phyloP scores from a whole-genome alignment of 2,888 invertebrate species.

The Bibio marci region DNA sequence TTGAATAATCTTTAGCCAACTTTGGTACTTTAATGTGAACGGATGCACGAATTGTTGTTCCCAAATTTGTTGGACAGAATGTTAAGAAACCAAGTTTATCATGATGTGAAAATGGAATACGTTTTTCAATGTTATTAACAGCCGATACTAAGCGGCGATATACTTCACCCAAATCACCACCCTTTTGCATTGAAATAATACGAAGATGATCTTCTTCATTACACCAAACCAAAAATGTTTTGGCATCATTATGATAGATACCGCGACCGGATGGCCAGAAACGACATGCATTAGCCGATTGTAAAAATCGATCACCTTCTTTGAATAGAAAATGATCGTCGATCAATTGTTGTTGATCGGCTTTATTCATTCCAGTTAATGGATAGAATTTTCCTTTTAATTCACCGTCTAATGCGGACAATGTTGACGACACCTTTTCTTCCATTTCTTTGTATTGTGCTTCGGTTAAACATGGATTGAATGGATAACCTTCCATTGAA shows the following conservation, averaged over 20 bases:
- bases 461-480: conserved; percentile 94
- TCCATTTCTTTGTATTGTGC: conserved; percentile 98
- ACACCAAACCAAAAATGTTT: conserved; percentile 96
- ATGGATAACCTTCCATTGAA: conserved; percentile 86
- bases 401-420: conserved; percentile 71
- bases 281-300: conserved; percentile 93
- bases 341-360: conserved; percentile 88
- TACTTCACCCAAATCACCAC: conserved; percentile 76
- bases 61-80: conserved; percentile 97
- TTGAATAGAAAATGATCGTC: conserved; percentile 98
- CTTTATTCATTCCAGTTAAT: conserved; percentile 89
- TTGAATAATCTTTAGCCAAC: conserved; percentile 73
- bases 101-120: conserved; percentile 87
- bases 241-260: conserved; percentile 93
- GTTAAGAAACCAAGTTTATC: conserved; percentile 93
- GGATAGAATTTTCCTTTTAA: conserved; percentile 92
- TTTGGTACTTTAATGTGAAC: conserved; percentile 97
- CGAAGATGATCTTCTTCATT: conserved; percentile 98
- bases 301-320: conserved; percentile 66
- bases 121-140: conserved; percentile 86
- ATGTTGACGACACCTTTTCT: conserved; percentile 64
- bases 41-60: conserved; percentile 92
- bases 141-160: conserved; percentile 76
- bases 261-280: conserved; percentile 95
- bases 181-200: conserved; percentile 97